Conservation (phyloP, 2,113 vertebrate species). For the Boulengerochromis microlepis region DNA sequence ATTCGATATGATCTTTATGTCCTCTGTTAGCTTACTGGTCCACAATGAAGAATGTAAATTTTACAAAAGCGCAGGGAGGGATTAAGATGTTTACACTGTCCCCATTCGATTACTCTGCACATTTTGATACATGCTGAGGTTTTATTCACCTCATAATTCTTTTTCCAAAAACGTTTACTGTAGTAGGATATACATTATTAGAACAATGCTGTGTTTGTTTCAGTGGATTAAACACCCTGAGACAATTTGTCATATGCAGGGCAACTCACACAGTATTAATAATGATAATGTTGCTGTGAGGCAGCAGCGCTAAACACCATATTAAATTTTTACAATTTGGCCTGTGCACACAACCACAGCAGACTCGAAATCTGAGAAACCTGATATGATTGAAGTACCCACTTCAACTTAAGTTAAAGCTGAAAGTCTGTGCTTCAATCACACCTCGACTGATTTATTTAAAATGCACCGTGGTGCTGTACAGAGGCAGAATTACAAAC, state of each 20-base stretch:
- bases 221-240: background rate
- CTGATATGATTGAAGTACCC: background rate
- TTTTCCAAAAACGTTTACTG: background rate
- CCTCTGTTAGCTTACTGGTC: background rate
- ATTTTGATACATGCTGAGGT: background rate
- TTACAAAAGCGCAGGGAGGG: background rate
- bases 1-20: background rate
- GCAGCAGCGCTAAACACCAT: background rate
- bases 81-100: background rate
- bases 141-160: background rate
- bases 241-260: background rate
- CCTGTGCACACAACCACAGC: background rate
- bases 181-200: background rate
- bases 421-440: background rate
- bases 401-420: background rate
- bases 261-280: background rate
- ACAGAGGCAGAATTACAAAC: background rate
- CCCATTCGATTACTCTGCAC: background rate
- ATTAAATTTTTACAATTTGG: background rate
- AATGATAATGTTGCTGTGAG: background rate
- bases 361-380: background rate
- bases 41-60: background rate
- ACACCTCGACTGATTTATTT: background rate
- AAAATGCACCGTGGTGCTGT: background rate
- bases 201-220: background rate